Evolutionary conservation across 2,888 invertebrate genomes (phyloP), one percentile per base, ranked within the genome.

Genomic region (Acrocera orbiculus): DNA sequence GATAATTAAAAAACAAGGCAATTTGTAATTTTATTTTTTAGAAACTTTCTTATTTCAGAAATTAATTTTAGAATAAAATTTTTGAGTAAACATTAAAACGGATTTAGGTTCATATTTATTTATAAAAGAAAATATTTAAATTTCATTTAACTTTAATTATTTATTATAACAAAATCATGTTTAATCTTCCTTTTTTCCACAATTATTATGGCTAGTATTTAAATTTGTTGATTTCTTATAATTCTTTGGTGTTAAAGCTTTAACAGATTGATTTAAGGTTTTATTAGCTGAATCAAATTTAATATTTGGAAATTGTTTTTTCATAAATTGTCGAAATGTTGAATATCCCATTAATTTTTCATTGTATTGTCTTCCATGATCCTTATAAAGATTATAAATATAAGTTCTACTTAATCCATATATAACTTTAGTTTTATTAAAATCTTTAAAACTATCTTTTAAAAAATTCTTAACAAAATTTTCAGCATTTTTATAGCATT

Each of bases 341-440:
- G 79, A 77, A 47, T 79, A 81, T 0, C 80, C 79, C 78, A 81
- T 78, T 11, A 76, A 60, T 55, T 79, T 80, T 10, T 75, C 70
- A 34, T 71, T 70, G 0, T 76, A 74, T 46, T 76, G 74, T 32
- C 73, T 56, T 42, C 73, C 70, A 50, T 73, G 73, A 40, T 77
- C 76, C 47, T 73, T 73, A 50, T 79, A 80, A 26, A 73, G 71
- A 47, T 78, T 75, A 45, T 79, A 79, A 23, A 80, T 62, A 48
- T 76, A 76, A 57, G 78, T 78, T 39, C 79, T 54, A 2, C 66
- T 65, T 39, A 66, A 64, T 16, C 66, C 66, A 46, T 65, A 63
- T 23, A 67, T 63, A 19, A 65, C 61, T 27, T 66, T 61, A 39
- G 63, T 61, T 48, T 65, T 66, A 43, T 61, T 64, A 24, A 55